These are phyloP conservation scores for Nibea coibor DNA, from an alignment of 2,113 vertebrate species.

Conservation along the genomic window DNA sequence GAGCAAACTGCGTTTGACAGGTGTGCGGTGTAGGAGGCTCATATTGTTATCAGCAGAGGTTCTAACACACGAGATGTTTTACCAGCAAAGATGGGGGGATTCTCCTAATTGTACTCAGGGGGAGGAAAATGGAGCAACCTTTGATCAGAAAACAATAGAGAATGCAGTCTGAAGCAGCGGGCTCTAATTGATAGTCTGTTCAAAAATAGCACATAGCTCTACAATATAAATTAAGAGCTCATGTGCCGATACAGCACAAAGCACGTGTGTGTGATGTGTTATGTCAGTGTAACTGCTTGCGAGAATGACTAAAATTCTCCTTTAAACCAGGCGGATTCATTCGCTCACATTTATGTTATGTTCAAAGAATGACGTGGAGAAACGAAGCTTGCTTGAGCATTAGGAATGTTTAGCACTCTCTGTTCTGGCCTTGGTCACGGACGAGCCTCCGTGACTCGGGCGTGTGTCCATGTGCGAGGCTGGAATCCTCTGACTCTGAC, in stretches of 20 bases:
- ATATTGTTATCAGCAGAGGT: neutral
- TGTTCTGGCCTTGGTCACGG: neutral
- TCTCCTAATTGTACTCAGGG: neutral
- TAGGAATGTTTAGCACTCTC: conserved; percentile 2
- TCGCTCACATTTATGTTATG: conserved; percentile 1
- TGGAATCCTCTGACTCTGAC: conserved; percentile 2
- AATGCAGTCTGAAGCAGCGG: neutral
- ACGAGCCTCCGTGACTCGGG: neutral
- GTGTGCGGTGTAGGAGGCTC: neutral
- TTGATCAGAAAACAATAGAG: conserved; percentile 10
- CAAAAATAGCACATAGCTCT: conserved; percentile 1
- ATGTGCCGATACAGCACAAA: neutral
- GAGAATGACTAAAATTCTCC: neutral
- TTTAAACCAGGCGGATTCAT: neutral
- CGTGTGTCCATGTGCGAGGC: conserved; percentile 9
- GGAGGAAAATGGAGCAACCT: conserved; percentile 11
- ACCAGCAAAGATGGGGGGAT: neutral
- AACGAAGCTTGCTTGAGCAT: neutral
- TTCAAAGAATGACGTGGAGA: conserved; percentile 6
- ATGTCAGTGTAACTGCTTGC: neutral
- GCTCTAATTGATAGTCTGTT: neutral
- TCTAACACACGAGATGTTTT: neutral
- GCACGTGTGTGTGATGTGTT: neutral
- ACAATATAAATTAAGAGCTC: neutral
- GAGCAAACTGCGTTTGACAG: neutral